phyloP scores from a whole-genome alignment of 2,888 invertebrate species.

The Mesorhabditis spiculigera region DNA sequence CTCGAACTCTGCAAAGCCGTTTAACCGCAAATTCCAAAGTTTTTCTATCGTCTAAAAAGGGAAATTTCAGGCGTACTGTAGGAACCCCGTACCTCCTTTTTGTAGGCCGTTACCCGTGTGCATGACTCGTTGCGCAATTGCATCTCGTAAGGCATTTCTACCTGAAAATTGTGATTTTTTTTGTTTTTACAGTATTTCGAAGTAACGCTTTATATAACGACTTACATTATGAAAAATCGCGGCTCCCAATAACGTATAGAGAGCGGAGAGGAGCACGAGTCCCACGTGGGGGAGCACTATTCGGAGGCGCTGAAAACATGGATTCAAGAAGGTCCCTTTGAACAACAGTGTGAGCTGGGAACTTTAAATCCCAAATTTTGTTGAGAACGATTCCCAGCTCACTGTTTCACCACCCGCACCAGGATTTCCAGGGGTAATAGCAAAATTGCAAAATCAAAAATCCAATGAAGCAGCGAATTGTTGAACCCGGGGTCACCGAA shows the following conservation, averaged over 20 bases:
- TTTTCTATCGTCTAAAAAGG: background rate
- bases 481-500: too few relatives aligned
- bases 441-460: too few relatives aligned
- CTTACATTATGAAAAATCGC: conserved; percentile 54
- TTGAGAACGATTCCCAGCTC: too few relatives aligned
- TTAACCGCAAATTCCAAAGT: background rate
- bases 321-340: background rate
- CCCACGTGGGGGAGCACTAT: conserved; percentile 56
- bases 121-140: conserved; percentile 52
- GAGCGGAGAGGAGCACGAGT: conserved; percentile 51
- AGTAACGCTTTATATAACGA: conserved; percentile 12
- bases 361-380: too few relatives aligned
- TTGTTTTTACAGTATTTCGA: background rate
- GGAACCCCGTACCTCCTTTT: conserved; percentile 17
- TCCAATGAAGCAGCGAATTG: too few relatives aligned
- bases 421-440: too few relatives aligned
- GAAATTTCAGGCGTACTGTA: background rate
- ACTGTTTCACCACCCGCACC: too few relatives aligned
- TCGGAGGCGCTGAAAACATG: conserved; percentile 48
- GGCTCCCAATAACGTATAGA: conserved; percentile 56
- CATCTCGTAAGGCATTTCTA: conserved; percentile 54
- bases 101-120: conserved; percentile 40
- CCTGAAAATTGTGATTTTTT: conserved; percentile 28
- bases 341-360: too few relatives aligned
- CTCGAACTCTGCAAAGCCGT: conserved; percentile 35